Percentiles rank a stretch among this genome's conserved stretches.
phyloP scores from a whole-genome alignment of 2,888 invertebrate species.

The Drosophila ustulata region DNA sequence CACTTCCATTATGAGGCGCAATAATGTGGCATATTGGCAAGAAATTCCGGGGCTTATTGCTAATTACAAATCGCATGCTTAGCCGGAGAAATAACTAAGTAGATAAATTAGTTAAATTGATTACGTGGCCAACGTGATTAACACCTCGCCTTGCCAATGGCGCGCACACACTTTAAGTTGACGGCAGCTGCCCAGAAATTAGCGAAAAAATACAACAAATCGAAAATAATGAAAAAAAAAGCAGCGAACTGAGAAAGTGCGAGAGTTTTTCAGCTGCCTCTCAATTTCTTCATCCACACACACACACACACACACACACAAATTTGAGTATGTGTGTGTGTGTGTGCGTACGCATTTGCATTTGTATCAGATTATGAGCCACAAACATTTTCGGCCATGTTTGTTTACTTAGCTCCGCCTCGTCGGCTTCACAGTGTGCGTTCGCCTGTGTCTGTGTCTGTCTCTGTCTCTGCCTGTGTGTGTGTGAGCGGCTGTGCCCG shows the following conservation, averaged over 20 bases:
- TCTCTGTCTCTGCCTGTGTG: conserved; percentile 29
- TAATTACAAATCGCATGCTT: conserved; percentile 56
- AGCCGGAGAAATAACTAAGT: conserved; percentile 45
- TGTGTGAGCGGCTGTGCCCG: conserved; percentile 60
- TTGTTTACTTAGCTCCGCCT: conserved; percentile 85
- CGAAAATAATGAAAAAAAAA: conserved; percentile 4
- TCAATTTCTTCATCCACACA: conserved; percentile 20
- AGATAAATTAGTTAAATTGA: conserved; percentile 54
- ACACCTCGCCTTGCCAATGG: conserved; percentile 63
- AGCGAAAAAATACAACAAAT: conserved; percentile 14
- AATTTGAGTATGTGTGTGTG: conserved; percentile 25
- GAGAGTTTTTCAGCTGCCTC: conserved; percentile 36
- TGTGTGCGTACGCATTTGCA: conserved; percentile 64
- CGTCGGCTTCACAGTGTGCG: conserved; percentile 67
- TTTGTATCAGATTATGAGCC: conserved; percentile 82
- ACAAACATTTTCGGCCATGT: conserved; percentile 84
- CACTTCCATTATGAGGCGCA: conserved; percentile 6
- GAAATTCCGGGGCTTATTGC: conserved; percentile 23
- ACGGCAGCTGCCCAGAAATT: conserved; percentile 48
- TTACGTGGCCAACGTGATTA: conserved; percentile 71
- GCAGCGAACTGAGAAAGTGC: conserved; percentile 57
- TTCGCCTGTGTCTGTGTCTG: conserved; percentile 34
- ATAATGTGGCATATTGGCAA: conserved; percentile 29
- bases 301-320: neutral
- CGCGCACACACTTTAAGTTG: conserved; percentile 46